Evolutionary conservation across 2,888 invertebrate genomes (phyloP), one percentile per base, ranked within the genome.

Genomic region (Sarcophaga rosellei): DNA sequence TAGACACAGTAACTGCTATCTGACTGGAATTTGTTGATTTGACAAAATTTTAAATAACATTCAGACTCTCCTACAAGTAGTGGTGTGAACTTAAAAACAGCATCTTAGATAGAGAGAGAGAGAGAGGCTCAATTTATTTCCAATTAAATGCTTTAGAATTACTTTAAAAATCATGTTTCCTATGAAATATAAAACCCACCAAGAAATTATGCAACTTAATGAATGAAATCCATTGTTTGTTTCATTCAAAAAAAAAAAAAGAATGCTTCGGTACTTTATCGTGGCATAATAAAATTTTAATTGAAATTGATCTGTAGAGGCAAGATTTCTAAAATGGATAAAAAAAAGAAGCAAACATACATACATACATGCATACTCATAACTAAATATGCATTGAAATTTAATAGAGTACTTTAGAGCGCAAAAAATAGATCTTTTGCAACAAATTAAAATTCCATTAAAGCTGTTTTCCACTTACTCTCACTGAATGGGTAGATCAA

Each of bases 391-490:
- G 53, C 17, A 53, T 17, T 53, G 15, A 53, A 17, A 35, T 69
- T 69, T 79, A 74, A 74, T 69, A 53, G 62, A 21, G n/a, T 62
- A 66, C 44, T 69, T 45, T 69, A 35, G 35, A 21, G 20, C 25
- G 15, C 25, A 75, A 53, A 5, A 63, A 65, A 59, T 65, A n/a
- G 17, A 74, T 59, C 45, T 63, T 35, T 72, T 75, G 82, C 82
- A 75, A 80, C 68, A 76, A 86, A 82, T 86, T 86, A 86, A 82
- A 86, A 82, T 86, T 86, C 79, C 76, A 86, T 86, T 79, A 82
- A 79, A 35, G 10, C n/a, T 10, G 35, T 85, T 85, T 75, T 79
- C 45, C 20, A 62, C 45, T 70, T 20, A 35, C n/a, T 62, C 45
- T 12, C 10, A 47, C 11, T 25, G 23, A 20, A 20, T 20, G 47